Percentiles rank a stretch among this genome's conserved stretches.
These are phyloP conservation scores for Drepana arcuata DNA, from an alignment of 1,140 invertebrate genomes.

Conservation along the genomic window DNA sequence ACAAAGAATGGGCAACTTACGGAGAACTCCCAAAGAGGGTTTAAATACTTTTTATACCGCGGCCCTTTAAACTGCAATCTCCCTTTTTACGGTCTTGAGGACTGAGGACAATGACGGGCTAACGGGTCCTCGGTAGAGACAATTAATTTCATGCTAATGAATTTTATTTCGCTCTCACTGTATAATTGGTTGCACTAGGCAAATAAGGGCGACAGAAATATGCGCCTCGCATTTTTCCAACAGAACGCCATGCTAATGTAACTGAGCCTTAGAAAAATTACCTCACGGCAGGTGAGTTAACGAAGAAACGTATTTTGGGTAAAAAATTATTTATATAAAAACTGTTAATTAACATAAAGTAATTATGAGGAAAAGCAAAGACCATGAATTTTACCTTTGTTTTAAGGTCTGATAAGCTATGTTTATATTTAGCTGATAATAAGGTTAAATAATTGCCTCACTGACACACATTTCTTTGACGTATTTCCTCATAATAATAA, in stretches of 20 bases:
- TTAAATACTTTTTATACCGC: conserved; percentile 6
- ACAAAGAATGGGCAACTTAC: no score
- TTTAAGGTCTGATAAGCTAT: no score
- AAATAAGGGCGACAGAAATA: conserved; percentile 28
- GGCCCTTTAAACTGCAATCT: conserved; percentile 6
- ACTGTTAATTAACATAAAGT: neutral
- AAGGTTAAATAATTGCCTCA: no score
- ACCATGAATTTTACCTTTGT: no score
- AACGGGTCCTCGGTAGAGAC: conserved; percentile 18
- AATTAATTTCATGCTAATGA: conserved; percentile 45
- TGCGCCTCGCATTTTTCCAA: conserved; percentile 12
- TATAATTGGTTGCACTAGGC: conserved; percentile 44
- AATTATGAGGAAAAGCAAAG: neutral
- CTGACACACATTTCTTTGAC: no score
- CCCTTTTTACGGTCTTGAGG: neutral
- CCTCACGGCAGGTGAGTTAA: no score
- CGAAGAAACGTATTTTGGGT: neutral
- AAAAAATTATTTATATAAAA: neutral
- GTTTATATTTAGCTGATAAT: no score
- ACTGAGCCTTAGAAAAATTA: no score
- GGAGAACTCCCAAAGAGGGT: neutral
- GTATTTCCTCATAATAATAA: no score
- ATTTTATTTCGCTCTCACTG: conserved; percentile 38
- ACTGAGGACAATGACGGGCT: conserved; percentile 18
- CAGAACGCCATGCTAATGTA: no score